phyloP scores from a whole-genome alignment of 1,140 invertebrate species.

The Pseudomyrmex dendroicus region DNA sequence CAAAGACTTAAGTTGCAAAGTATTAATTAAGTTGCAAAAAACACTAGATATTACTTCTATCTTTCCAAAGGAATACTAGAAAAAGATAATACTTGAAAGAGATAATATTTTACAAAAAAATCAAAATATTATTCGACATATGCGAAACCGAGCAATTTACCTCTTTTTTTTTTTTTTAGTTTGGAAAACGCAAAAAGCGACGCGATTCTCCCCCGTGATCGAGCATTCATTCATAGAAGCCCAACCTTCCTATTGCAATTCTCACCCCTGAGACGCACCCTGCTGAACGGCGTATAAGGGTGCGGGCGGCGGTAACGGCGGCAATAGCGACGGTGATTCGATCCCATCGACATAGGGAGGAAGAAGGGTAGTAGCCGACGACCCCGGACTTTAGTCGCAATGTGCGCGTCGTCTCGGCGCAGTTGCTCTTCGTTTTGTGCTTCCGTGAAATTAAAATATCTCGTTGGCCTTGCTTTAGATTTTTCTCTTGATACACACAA shows the following conservation, averaged over 20 bases:
- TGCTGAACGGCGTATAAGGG: constrained; percentile 37
- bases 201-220: neutral
- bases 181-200: constrained; percentile 17
- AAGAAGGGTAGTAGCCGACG: constrained; percentile 60
- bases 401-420: constrained; percentile 56
- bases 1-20: no score
- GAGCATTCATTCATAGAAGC: constrained; percentile 69
- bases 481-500: no score
- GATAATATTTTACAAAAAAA: no score
- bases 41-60: no score
- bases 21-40: no score
- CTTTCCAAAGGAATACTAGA: no score
- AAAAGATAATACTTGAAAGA: no score
- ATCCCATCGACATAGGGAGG: constrained; percentile 47
- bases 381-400: constrained; percentile 69
- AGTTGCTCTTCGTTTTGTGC: constrained; percentile 45
- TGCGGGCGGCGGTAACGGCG: constrained; percentile 18
- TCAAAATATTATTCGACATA: no score
- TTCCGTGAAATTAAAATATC: constrained; percentile 38
- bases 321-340: constrained; percentile 36
- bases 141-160: neutral
- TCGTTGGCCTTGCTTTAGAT: neutral
- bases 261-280: constrained; percentile 53
- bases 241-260: constrained; percentile 69
- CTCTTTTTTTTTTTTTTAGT: neutral